phyloP scores from a whole-genome alignment of 2,797 vertebrate species.

The Xenopus petersii region DNA sequence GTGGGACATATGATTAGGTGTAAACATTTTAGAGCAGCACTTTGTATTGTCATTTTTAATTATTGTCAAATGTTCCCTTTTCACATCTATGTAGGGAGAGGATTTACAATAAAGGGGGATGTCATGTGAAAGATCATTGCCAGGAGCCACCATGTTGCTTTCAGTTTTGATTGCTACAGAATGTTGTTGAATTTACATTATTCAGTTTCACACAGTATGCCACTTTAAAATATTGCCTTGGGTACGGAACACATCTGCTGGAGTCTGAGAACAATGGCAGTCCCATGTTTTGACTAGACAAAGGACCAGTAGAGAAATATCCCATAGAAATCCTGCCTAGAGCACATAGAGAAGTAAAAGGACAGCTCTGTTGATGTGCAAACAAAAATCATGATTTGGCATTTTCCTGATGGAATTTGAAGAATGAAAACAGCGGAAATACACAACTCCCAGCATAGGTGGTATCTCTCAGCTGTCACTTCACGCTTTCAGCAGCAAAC shows the following conservation, averaged over 20 bases:
- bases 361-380: constrained; percentile 57
- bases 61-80: constrained; percentile 33
- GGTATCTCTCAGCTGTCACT: too few species aligned
- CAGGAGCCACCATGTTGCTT: constrained; percentile 51
- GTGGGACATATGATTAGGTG: constrained; percentile 25
- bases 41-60: constrained; percentile 39
- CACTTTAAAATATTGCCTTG: constrained; percentile 60
- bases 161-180: constrained; percentile 55
- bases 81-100: constrained; percentile 22
- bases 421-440: constrained; percentile 20
- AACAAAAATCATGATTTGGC: constrained; percentile 55
- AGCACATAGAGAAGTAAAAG: constrained; percentile 62
- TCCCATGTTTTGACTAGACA: constrained; percentile 57
- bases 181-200: constrained; percentile 59
- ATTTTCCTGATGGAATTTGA: constrained; percentile 45
- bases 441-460: too few species aligned
- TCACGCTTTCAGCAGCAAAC: too few species aligned
- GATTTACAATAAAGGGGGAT: constrained; percentile 49
- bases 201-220: constrained; percentile 58
- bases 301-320: constrained; percentile 57
- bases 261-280: constrained; percentile 57
- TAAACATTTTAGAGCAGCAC: constrained; percentile 25
- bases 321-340: constrained; percentile 59
- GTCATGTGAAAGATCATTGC: constrained; percentile 54
- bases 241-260: constrained; percentile 61